Conservation (phyloP, 2,797 vertebrate genomes). For the Hephaestus fuliginosus region DNA sequence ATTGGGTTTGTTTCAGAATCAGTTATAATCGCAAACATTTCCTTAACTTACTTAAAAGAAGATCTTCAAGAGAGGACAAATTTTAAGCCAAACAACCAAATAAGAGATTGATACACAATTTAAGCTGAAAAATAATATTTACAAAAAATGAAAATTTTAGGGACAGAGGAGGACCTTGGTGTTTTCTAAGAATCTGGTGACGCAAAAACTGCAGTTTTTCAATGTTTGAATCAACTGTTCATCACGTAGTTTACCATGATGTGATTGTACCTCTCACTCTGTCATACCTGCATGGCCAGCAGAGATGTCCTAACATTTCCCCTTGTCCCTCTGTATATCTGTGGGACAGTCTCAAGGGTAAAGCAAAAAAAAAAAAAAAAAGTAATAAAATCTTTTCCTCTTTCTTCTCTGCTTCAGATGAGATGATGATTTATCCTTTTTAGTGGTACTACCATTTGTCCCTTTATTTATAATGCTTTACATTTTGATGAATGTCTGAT, state of each 20-base stretch:
- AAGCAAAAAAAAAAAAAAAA: not conserved
- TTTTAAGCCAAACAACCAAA: not conserved
- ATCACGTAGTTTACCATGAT: not conserved
- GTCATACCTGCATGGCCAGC: not conserved
- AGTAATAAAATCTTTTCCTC: slow-evolving; percentile 1
- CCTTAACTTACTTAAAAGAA: no score
- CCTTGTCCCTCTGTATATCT: not conserved
- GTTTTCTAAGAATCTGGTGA: not conserved
- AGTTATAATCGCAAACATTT: no score
- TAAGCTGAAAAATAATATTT: not conserved
- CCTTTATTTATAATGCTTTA: slow-evolving; percentile 54
- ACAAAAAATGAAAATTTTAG: not conserved
- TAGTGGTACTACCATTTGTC: slow-evolving; percentile 29
- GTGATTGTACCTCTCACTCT: not conserved
- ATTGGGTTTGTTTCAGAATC: not conserved
- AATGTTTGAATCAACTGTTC: not conserved
- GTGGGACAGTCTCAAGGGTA: not conserved
- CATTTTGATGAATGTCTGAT: slow-evolving; percentile 64
- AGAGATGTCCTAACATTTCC: no score
- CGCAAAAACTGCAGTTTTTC: not conserved
- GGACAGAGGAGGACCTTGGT: not conserved
- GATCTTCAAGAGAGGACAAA: no score
- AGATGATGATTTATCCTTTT: slow-evolving; percentile 40
- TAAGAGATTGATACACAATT: not conserved
- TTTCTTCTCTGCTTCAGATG: slow-evolving; percentile 17